Percentiles rank a stretch among this genome's conserved stretches.
phyloP scores from a whole-genome alignment of 2,797 vertebrate genomes.

The Enoplosus armatus region DNA sequence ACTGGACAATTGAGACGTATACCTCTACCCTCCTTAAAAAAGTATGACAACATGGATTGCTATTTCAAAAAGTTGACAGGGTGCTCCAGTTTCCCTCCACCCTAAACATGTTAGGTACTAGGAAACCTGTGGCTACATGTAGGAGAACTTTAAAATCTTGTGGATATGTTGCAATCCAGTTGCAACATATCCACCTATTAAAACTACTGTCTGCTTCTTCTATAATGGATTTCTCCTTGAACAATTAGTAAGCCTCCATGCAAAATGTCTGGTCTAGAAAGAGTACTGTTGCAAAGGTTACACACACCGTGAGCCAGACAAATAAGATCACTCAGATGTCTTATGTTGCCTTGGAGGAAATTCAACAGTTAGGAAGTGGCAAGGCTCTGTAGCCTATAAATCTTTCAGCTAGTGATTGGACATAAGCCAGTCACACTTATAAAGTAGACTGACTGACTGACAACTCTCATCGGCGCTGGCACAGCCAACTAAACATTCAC shows the following conservation, averaged over 20 bases:
- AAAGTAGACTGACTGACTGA: background rate
- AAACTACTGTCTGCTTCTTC: background rate
- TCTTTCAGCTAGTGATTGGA: conserved; percentile 10
- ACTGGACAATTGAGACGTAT: background rate
- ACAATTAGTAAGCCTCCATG: background rate
- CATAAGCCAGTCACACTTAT: conserved; percentile 25
- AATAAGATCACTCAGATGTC: background rate
- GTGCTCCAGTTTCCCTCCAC: background rate
- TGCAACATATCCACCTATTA: background rate
- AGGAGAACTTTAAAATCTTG: background rate
- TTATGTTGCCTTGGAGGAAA: conserved; percentile 10
- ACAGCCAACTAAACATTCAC: conserved; percentile 21
- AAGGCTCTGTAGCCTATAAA: conserved; percentile 28
- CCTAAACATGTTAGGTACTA: background rate
- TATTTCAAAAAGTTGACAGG: background rate
- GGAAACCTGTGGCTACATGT: background rate
- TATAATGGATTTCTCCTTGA: background rate
- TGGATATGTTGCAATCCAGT: background rate
- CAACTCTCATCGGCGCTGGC: background rate
- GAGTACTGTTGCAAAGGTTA: background rate
- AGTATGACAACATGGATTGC: background rate
- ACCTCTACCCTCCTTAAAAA: background rate
- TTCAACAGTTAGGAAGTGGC: conserved; percentile 8
- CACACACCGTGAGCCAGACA: too few relatives aligned
- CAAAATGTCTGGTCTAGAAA: background rate